Evolutionary conservation across 1,140 invertebrate genomes (phyloP).

Genomic region (Listronotus oregonensis): DNA sequence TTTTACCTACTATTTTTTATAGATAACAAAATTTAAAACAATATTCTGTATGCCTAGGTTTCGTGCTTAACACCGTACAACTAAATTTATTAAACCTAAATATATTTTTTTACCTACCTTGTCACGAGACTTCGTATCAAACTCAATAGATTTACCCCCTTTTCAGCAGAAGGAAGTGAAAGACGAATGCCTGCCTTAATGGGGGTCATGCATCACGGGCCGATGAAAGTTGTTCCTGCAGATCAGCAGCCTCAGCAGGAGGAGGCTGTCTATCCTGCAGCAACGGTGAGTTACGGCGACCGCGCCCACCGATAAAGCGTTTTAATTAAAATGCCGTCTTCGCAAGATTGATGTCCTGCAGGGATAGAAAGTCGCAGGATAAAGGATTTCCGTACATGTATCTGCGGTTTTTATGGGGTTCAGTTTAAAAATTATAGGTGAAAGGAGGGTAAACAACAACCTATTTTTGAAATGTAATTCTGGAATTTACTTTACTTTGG

Average conservation of each 20-base stretch:
- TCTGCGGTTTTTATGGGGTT: slow-evolving; percentile 4
- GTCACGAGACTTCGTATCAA: too few relatives aligned
- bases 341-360: slow-evolving; percentile 34
- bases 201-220: slow-evolving; percentile 55
- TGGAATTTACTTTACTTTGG: too few relatives aligned
- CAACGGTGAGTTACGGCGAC: slow-evolving; percentile 53
- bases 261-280: slow-evolving; percentile 50
- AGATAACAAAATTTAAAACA: too few relatives aligned
- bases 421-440: not conserved
- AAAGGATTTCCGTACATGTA: slow-evolving; percentile 13
- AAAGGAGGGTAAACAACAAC: too few relatives aligned
- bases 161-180: slow-evolving; percentile 30
- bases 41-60: too few relatives aligned
- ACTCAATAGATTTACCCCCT: slow-evolving; percentile 16
- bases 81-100: too few relatives aligned
- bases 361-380: slow-evolving; percentile 18
- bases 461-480: too few relatives aligned
- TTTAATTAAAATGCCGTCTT: slow-evolving; percentile 58
- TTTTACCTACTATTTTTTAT: too few relatives aligned
- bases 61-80: too few relatives aligned
- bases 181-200: slow-evolving; percentile 50
- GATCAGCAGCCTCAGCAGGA: slow-evolving; percentile 54
- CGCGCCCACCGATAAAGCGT: slow-evolving; percentile 57
- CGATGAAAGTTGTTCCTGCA: slow-evolving; percentile 57
- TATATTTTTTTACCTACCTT: too few relatives aligned